A percentile compares a stretch with the other conserved stretches of the same genome.
phyloP scores from a whole-genome alignment of 2,113 vertebrate species.

The Aegotheles bennettii region DNA sequence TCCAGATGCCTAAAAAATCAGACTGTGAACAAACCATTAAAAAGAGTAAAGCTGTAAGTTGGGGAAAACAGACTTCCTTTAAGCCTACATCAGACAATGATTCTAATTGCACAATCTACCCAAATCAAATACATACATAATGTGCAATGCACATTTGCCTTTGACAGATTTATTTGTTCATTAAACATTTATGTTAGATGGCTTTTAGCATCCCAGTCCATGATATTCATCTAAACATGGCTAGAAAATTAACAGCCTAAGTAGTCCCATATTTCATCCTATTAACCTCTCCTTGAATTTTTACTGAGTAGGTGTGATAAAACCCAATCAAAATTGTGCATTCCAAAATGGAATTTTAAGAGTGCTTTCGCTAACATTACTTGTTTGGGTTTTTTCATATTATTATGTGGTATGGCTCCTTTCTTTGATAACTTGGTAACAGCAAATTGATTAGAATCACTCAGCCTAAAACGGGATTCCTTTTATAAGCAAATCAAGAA shows the following conservation, averaged over 20 bases:
- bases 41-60: not conserved
- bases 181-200: slow-evolving; percentile 54
- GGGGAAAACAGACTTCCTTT: not conserved
- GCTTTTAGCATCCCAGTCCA: slow-evolving; percentile 23
- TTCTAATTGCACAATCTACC: not conserved
- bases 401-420: not conserved
- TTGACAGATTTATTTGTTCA: slow-evolving; percentile 57
- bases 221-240: slow-evolving; percentile 28
- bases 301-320: not conserved
- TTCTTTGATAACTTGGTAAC: not conserved
- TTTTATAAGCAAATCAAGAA: slow-evolving; percentile 33
- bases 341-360: not conserved
- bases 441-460: slow-evolving; percentile 41
- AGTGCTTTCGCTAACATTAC: not conserved
- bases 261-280: slow-evolving; percentile 25
- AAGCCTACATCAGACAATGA: not conserved
- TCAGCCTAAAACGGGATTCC: slow-evolving; percentile 1
- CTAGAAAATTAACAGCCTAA: slow-evolving; percentile 46
- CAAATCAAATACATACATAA: slow-evolving; percentile 13
- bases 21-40: not conserved
- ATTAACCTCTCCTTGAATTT: slow-evolving; percentile 1
- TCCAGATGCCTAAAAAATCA: not conserved
- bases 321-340: not conserved
- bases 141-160: slow-evolving; percentile 13
- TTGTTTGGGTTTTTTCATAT: not conserved